phyloP scores from a whole-genome alignment of 2,888 invertebrate species.

The Zootermopsis nevadensis region DNA sequence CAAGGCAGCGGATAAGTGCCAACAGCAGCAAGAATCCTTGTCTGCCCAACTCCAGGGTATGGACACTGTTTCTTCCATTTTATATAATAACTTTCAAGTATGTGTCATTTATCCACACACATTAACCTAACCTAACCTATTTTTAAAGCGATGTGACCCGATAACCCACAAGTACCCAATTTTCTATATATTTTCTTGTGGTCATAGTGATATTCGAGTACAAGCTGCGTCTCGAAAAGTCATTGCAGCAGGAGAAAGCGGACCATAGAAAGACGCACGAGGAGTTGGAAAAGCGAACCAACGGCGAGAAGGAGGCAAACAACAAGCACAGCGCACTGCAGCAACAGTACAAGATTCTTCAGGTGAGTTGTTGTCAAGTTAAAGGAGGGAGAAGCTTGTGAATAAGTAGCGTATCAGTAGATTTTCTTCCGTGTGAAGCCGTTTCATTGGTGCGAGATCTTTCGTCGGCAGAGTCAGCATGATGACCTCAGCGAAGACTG shows the following conservation, averaged over 20 bases:
- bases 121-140: too few relatives aligned
- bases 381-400: too few relatives aligned
- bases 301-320: slow-evolving; percentile 67
- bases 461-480: slow-evolving; percentile 64
- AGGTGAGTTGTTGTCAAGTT: slow-evolving; percentile 57
- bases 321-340: slow-evolving; percentile 68
- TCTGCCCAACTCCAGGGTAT: slow-evolving; percentile 71
- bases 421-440: too few relatives aligned
- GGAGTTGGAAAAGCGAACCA: slow-evolving; percentile 64
- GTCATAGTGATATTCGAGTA: slow-evolving; percentile 69
- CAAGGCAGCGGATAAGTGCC: slow-evolving; percentile 67
- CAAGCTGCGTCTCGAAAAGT: slow-evolving; percentile 69
- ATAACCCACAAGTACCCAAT: too few relatives aligned
- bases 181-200: too few relatives aligned
- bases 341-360: slow-evolving; percentile 67
- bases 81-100: too few relatives aligned
- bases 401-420: too few relatives aligned
- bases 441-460: not conserved
- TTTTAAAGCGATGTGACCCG: too few relatives aligned
- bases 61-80: too few relatives aligned
- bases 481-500: slow-evolving; percentile 67
- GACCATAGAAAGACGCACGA: slow-evolving; percentile 67
- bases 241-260: slow-evolving; percentile 67
- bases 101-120: too few relatives aligned
- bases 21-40: slow-evolving; percentile 70